Evolutionary conservation across 2,888 invertebrate species (phyloP), one percentile per base, ranked within the genome.

Genomic region (Phengaris alcon): DNA sequence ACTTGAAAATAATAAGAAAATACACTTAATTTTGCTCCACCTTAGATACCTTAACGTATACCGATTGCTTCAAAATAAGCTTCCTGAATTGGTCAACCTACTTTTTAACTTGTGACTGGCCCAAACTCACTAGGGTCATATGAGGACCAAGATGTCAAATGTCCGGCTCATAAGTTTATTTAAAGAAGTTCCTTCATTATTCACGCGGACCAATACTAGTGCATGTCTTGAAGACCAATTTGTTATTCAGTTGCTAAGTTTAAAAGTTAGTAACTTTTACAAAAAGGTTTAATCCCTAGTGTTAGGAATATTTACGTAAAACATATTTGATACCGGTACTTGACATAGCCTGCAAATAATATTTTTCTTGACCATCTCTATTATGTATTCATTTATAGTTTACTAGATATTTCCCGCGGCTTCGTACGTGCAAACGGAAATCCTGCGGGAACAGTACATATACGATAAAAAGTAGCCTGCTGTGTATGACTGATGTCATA

Each of bases 161-260:
- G 64, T 64, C 64, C 64, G 35, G 12, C 64, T 64, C 35, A 44
- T 64, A 64, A 44, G 12, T 35, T 64, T 64, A 64, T 44, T 64
- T 44, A 35, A 64, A 64, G 64, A 64, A 64, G 64, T 12, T 64
- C 12, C 64, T 64, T 35, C 35, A 64, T 64, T 64, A 64, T 64
- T 64, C 12, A 64, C 64, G 13, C 35, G 64, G 22, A 13, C 64
- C 44, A 12, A 64, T 64, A 64, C 64, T 64, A 64, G 64, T 64
- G 64, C 64, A 64, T 64, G 13, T 48, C 48, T 48, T 48, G 48
- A 48, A 48, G 48, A 64, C 13, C 9, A 64, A 64, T 44, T 64
- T 44, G 6, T 44, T 35, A 64, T 35, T 64, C 64, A 64, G 64
- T 64, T 64, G 35, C 64, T 12, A 35, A 64, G 35, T 64, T 64